A percentile compares a stretch with the other conserved stretches of the same genome.
Conservation (phyloP, 2,113 vertebrate species). For the Ancistrus triradiatus region DNA sequence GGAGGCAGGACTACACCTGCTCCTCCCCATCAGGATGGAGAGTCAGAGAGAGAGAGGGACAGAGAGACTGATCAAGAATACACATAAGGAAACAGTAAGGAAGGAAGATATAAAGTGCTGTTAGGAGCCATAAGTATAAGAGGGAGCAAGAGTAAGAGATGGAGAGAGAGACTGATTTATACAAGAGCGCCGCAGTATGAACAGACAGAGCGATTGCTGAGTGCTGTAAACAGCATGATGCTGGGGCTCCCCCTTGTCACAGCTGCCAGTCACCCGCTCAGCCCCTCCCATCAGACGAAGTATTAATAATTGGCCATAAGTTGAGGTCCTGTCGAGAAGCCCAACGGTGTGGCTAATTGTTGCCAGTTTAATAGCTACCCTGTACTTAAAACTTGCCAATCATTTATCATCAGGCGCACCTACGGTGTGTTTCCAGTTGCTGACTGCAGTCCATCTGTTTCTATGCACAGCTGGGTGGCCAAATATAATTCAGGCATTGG, state of each 20-base stretch:
- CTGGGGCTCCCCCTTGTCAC: conserved; percentile 16
- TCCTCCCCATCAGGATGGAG: conserved; percentile 20
- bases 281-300: neutral
- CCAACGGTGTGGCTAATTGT: no score
- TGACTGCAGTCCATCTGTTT: no score
- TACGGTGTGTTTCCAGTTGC: no score
- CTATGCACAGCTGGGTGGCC: no score
- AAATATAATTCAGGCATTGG: no score
- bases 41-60: conserved; percentile 12
- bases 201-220: conserved; percentile 30
- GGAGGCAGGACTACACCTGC: conserved; percentile 64
- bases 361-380: no score
- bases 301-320: neutral
- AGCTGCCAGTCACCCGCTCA: conserved; percentile 23
- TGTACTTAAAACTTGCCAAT: no score
- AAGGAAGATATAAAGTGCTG: conserved; percentile 21
- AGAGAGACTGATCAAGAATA: conserved; percentile 28
- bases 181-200: conserved; percentile 31
- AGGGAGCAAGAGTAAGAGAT: conserved; percentile 10
- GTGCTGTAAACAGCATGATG: conserved; percentile 33
- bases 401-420: no score
- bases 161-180: conserved; percentile 20
- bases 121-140: conserved; percentile 2
- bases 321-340: no score
- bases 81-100: conserved; percentile 26